A percentile compares a stretch with the other conserved stretches of the same genome.
These are phyloP conservation scores for Pyrrhosoma nymphula DNA, from an alignment of 2,888 invertebrate species.

Conservation along the genomic window DNA sequence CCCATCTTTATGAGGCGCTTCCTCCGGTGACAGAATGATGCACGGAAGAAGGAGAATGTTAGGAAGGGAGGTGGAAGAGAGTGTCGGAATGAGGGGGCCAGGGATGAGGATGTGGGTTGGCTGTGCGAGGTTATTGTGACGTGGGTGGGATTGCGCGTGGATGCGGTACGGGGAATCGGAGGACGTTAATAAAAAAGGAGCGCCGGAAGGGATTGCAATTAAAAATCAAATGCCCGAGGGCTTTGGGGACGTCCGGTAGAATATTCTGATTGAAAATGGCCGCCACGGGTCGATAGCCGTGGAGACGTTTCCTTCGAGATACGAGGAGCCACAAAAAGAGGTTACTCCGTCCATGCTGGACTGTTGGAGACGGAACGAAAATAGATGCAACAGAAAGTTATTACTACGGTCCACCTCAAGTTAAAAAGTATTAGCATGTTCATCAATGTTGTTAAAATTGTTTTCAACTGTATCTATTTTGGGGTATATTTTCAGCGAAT, in stretches of 20 bases:
- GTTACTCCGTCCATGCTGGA: too few relatives aligned
- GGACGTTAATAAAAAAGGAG: constrained; percentile 26
- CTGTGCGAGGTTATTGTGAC: not conserved
- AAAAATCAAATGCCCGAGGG: constrained; percentile 32
- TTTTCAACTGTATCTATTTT: too few relatives aligned
- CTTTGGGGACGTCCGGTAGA: not conserved
- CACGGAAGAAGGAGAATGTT: not conserved
- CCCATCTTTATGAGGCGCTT: not conserved
- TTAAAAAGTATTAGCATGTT: too few relatives aligned
- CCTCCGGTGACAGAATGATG: not conserved
- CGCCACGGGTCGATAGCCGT: not conserved
- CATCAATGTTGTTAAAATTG: too few relatives aligned
- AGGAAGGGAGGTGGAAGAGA: not conserved
- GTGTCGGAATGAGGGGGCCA: not conserved
- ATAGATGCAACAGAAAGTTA: too few relatives aligned
- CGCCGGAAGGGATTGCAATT: constrained; percentile 43
- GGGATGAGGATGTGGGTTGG: too few relatives aligned
- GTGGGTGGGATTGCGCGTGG: constrained; percentile 1
- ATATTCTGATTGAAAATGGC: not conserved
- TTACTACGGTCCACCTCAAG: too few relatives aligned
- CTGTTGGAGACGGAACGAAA: too few relatives aligned
- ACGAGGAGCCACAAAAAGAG: not conserved
- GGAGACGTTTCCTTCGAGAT: not conserved
- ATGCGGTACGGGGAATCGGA: not conserved
- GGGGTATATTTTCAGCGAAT: too few relatives aligned